These are phyloP conservation scores for Ormyrus rosae DNA, from an alignment of 2,888 invertebrate species.

Conservation along the genomic window DNA sequence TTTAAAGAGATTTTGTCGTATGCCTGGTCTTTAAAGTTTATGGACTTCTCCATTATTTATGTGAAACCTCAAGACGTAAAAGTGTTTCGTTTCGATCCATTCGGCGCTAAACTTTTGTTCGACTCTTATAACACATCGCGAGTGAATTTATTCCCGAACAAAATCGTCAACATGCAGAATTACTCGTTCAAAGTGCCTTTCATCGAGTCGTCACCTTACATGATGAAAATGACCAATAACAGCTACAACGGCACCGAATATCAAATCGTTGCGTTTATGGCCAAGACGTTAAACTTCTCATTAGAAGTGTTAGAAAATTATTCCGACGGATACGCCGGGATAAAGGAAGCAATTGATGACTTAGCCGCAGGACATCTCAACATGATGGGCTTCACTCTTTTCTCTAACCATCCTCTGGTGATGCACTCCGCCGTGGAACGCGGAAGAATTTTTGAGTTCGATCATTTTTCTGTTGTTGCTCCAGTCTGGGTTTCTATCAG, in stretches of 20 bases:
- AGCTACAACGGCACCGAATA: constrained; percentile 25
- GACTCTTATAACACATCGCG: neutral
- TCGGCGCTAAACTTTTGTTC: neutral
- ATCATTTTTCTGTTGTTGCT: neutral
- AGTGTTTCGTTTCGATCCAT: constrained; percentile 24
- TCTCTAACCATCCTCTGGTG: neutral
- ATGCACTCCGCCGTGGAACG: neutral
- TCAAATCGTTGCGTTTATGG: neutral
- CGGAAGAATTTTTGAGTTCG: constrained; percentile 16
- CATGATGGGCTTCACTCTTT: constrained; percentile 18
- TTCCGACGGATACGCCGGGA: neutral
- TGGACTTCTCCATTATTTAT: constrained; percentile 31
- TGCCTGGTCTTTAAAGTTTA: constrained; percentile 35
- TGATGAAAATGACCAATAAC: neutral
- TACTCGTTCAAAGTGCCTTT: constrained; percentile 29
- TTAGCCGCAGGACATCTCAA: constrained; percentile 15
- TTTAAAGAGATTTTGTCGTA: neutral
- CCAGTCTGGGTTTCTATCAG: neutral
- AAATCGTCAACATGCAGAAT: constrained; percentile 6
- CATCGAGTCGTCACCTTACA: constrained; percentile 32
- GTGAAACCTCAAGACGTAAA: neutral
- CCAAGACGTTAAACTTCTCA: constrained; percentile 11
- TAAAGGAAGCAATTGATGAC: neutral
- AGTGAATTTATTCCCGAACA: constrained; percentile 30
- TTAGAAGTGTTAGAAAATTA: constrained; percentile 5